Percentiles rank a stretch among this genome's conserved stretches.
These are phyloP conservation scores for Ochropleura plecta DNA, from an alignment of 2,888 invertebrate genomes.

Conservation along the genomic window DNA sequence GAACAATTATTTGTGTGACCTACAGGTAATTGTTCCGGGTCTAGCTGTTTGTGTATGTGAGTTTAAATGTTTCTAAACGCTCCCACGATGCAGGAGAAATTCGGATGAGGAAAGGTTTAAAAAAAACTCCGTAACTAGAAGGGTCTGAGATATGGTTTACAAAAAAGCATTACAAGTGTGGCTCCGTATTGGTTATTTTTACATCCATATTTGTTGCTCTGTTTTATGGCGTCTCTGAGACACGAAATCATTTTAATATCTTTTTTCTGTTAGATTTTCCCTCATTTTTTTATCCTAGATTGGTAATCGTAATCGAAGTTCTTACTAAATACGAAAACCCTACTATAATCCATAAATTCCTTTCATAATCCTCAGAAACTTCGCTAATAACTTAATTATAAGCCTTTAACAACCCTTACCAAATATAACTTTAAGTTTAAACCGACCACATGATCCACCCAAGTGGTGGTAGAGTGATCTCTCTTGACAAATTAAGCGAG, in stretches of 20 bases:
- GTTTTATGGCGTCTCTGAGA: background rate
- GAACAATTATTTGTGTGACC: too few species aligned
- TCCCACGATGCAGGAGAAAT: too few species aligned
- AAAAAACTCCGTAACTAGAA: too few species aligned
- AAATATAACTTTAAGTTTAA: conserved; percentile 50
- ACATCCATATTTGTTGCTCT: background rate
- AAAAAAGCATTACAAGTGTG: too few species aligned
- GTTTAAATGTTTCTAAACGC: too few species aligned
- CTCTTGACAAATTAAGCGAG: conserved; percentile 80
- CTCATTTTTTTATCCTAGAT: background rate
- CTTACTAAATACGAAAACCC: background rate
- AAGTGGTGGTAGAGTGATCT: conserved; percentile 66
- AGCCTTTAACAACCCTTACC: conserved; percentile 27
- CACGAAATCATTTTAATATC: background rate
- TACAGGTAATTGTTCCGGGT: too few species aligned
- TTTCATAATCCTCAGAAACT: conserved; percentile 19
- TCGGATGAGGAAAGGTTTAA: too few species aligned
- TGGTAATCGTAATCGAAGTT: conserved; percentile 1
- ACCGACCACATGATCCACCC: conserved; percentile 28
- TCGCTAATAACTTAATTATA: conserved; percentile 36
- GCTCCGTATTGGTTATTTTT: too few species aligned
- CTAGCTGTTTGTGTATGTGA: too few species aligned
- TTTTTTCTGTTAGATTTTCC: background rate
- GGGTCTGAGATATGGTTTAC: too few species aligned
- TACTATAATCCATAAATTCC: conserved; percentile 23